A percentile compares a stretch with the other conserved stretches of the same genome.
Evolutionary conservation across 2,888 invertebrate species (phyloP).

Genomic region (Amphiduros pacificus): DNA sequence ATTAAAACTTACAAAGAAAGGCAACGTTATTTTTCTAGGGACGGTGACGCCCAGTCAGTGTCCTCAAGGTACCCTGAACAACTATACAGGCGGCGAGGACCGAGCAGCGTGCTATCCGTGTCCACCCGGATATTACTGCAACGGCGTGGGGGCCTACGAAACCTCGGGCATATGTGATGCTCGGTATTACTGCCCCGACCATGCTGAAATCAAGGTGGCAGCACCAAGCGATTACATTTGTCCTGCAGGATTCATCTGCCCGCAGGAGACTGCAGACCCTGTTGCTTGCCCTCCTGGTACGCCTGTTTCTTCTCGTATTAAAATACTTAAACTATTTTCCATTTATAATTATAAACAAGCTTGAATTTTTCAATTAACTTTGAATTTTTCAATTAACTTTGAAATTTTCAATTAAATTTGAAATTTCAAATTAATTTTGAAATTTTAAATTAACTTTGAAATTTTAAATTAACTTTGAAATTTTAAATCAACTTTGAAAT

Average conservation of each 20-base stretch:
- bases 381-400: neutral
- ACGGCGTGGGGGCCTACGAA: slow-evolving; percentile 38
- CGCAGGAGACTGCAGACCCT: slow-evolving; percentile 36
- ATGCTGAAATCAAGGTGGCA: slow-evolving; percentile 13
- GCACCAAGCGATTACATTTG: slow-evolving; percentile 32
- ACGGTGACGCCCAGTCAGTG: slow-evolving; percentile 33
- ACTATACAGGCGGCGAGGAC: slow-evolving; percentile 37
- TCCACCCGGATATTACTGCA: slow-evolving; percentile 50
- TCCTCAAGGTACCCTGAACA: slow-evolving; percentile 50
- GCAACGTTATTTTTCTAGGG: slow-evolving; percentile 12
- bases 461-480: neutral
- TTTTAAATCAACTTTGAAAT: neutral
- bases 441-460: neutral
- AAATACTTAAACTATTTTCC: neutral
- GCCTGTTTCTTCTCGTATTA: neutral
- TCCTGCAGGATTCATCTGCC: slow-evolving; percentile 51
- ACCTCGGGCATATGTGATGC: slow-evolving; percentile 48
- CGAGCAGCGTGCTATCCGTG: slow-evolving; percentile 46
- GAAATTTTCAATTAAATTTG: neutral
- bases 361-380: neutral
- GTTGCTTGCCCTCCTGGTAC: slow-evolving; percentile 42
- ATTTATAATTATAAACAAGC: neutral
- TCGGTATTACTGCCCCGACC: slow-evolving; percentile 52
- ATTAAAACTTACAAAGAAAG: too few relatives aligned
- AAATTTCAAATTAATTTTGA: neutral